Conservation (phyloP, 2,113 vertebrate species). For the Crotalus tigris region DNA sequence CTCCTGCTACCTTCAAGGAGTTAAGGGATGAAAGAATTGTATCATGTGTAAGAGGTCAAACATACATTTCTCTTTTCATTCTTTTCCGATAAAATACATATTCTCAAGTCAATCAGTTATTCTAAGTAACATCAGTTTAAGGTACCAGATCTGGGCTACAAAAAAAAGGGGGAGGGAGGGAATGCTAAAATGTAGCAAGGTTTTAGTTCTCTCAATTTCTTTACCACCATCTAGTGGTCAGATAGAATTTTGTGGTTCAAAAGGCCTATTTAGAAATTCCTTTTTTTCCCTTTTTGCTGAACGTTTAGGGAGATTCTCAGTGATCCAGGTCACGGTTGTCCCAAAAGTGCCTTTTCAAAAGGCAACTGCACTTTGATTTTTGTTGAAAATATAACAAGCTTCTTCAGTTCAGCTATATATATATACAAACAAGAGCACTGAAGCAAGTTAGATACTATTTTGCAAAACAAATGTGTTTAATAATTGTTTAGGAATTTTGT, state of each 20-base stretch:
- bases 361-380: too few relatives aligned
- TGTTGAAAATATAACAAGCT: too few relatives aligned
- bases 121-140: neutral
- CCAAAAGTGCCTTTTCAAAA: too few relatives aligned
- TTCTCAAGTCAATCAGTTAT: neutral
- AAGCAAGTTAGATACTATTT: neutral
- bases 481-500: neutral
- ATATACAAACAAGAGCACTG: neutral
- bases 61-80: neutral
- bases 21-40: neutral
- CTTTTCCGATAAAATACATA: neutral
- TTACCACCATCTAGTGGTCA: neutral
- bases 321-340: too few relatives aligned
- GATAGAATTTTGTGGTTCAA: neutral
- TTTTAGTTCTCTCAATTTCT: neutral
- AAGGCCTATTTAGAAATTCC: neutral
- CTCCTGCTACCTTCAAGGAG: neutral
- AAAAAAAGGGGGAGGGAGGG: neutral
- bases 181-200: neutral
- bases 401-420: too few relatives aligned
- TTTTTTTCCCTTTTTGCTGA: too few relatives aligned
- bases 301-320: too few relatives aligned
- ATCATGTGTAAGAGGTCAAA: neutral
- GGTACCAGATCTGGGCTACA: neutral
- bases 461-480: neutral